Conservation (phyloP, 1,140 invertebrate genomes). For the Alviniconcha marisindica region DNA sequence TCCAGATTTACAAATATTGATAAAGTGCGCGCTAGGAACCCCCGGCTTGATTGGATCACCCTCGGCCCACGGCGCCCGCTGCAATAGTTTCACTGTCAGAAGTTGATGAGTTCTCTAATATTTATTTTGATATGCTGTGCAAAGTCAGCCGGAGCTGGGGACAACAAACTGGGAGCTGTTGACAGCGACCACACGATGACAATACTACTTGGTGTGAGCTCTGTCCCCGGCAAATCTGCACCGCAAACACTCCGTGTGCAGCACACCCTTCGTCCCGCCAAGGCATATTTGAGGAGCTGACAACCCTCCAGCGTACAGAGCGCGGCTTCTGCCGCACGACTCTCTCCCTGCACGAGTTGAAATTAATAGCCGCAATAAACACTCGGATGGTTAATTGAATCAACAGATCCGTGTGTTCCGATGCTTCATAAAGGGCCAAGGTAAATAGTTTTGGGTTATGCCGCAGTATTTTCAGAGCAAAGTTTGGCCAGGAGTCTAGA, state of each 20-base stretch:
- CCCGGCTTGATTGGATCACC: constrained; percentile 33
- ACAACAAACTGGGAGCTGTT: constrained; percentile 22
- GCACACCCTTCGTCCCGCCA: constrained; percentile 15
- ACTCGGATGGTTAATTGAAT: constrained; percentile 39
- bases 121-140: constrained; percentile 40
- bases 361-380: constrained; percentile 41
- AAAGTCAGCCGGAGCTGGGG: constrained; percentile 12
- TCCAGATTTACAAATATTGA: constrained; percentile 45
- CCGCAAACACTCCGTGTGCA: constrained; percentile 19
- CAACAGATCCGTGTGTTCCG: constrained; percentile 20
- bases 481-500: constrained; percentile 27
- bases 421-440: constrained; percentile 28
- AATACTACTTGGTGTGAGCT: constrained; percentile 29
- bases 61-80: constrained; percentile 6
- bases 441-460: constrained; percentile 37
- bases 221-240: constrained; percentile 31
- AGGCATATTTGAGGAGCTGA: constrained; percentile 39
- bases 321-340: not conserved
- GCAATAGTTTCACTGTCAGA: constrained; percentile 38
- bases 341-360: constrained; percentile 28
- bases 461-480: constrained; percentile 32
- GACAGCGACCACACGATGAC: constrained; percentile 38
- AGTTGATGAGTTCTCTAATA: constrained; percentile 42
- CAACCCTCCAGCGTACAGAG: not conserved
- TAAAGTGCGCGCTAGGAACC: constrained; percentile 33